Base-by-base conservation (phyloP, 2,888 invertebrate species). In the Biston betularia region DNA sequence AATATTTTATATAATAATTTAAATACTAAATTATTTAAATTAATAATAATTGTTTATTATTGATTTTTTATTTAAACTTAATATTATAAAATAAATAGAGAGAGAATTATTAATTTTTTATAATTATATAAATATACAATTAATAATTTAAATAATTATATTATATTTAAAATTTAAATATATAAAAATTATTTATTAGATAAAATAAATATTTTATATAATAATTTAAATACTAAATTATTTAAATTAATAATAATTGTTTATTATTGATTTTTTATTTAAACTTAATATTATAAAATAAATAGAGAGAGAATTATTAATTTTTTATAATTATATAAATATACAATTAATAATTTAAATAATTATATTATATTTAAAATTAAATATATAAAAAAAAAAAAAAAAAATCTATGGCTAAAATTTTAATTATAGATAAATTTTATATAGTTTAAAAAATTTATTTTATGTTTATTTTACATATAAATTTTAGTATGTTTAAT, bases 391-490 rank as follows among this genome's bases (percentile, higher is more conserved):
- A 86, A 85, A 83, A 83, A 85, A 38, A 83, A 86, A 86, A 86
- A 86, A 85, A 88, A 87, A 83, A 85, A 64, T 85, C 85, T 86
- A 85, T 86, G 62, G 48, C 65, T 74, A 77, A 82, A 76, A 71
- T 58, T 68, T 12, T 74, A 3, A 6, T 76, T 80, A 80, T 83
- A 84, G 79, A 84, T 79, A 85, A 90, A 91, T 89, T 89, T 91
- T 91, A 94, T 93, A 92, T 94, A 84, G 86, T 92, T 88, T 92
- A 79, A 65, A 66, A 70, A 87, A 81, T 94, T 92, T 86, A 88
- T 45, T 94, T 75, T 80, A 85, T 89, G 74, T 89, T 92, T 94
- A 87, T 90, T 93, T 94, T 94, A 94, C 87, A 94, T 94, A 92
- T 89, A 92, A 93, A 91, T 94, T 94, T 92, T 91, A 88, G 88